Evolutionary conservation across 2,113 vertebrate species (phyloP).

Genomic region (Chunga burmeisteri): DNA sequence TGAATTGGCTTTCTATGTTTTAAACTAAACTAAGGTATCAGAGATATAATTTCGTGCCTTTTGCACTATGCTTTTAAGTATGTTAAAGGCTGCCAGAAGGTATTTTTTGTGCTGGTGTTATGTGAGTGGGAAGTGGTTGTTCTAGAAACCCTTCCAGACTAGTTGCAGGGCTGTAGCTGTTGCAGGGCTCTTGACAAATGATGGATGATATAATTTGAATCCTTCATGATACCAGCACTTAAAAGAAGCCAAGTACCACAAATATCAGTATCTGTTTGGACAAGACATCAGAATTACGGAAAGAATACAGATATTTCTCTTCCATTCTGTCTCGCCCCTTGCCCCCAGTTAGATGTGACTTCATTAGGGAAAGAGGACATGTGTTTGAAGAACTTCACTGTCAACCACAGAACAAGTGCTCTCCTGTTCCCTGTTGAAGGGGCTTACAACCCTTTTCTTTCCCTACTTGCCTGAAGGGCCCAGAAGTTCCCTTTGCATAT

Average conservation of each 20-base stretch:
- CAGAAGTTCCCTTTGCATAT: neutral
- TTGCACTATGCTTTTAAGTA: neutral
- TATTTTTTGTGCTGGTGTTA: neutral
- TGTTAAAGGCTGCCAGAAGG: neutral
- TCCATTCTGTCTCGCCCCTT: neutral
- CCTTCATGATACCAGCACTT: neutral
- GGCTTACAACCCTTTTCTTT: neutral
- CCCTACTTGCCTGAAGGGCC: neutral
- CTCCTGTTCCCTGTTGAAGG: neutral
- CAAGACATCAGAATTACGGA: neutral
- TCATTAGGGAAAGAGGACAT: neutral
- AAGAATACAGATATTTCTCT: neutral
- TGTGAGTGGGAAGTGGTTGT: neutral
- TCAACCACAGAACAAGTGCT: neutral
- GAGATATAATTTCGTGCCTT: neutral
- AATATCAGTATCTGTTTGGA: neutral
- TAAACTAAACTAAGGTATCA: neutral
- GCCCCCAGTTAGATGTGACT: neutral
- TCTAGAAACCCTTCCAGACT: slow-evolving; percentile 14
- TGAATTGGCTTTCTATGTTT: neutral
- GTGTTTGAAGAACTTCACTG: neutral
- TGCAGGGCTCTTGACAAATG: slow-evolving; percentile 12
- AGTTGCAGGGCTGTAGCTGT: neutral
- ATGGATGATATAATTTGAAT: neutral
- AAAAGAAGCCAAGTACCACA: neutral